These are phyloP conservation scores for Bambusicola thoracicus DNA, from an alignment of 2,113 vertebrate genomes.

Conservation along the genomic window DNA sequence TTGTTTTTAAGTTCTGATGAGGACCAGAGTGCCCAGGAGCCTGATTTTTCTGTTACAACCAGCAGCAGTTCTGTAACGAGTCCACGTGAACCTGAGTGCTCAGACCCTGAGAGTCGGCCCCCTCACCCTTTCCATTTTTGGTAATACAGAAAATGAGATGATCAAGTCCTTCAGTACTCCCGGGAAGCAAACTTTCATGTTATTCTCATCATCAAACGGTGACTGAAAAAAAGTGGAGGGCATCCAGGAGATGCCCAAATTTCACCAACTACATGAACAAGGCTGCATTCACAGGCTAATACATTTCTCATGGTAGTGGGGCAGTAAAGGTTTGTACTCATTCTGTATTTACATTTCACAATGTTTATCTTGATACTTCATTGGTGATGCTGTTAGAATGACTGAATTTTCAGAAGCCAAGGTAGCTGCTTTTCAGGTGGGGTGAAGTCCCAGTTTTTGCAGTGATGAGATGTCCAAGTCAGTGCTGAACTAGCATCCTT, in stretches of 20 bases:
- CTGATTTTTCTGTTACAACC: background rate
- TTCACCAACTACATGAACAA: background rate
- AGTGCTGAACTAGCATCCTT: rapidly evolving
- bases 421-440: background rate
- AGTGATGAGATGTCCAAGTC: background rate
- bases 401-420: background rate
- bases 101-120: background rate
- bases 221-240: background rate
- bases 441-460: rapidly evolving
- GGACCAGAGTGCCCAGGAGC: background rate
- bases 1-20: background rate
- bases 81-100: background rate
- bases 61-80: background rate
- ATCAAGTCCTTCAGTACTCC: background rate
- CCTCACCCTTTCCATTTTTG: background rate
- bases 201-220: background rate
- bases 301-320: background rate
- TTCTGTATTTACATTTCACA: rapidly evolving
- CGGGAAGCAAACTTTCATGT: background rate
- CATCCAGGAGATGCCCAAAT: background rate
- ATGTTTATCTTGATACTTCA: background rate
- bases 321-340: background rate
- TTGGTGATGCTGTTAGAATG: rapidly evolving
- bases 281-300: rapidly evolving
- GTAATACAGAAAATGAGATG: background rate